Percentiles rank a stretch among this genome's conserved stretches.
Evolutionary conservation across 2,888 invertebrate species (phyloP).

Genomic region (Tipula helvola): DNA sequence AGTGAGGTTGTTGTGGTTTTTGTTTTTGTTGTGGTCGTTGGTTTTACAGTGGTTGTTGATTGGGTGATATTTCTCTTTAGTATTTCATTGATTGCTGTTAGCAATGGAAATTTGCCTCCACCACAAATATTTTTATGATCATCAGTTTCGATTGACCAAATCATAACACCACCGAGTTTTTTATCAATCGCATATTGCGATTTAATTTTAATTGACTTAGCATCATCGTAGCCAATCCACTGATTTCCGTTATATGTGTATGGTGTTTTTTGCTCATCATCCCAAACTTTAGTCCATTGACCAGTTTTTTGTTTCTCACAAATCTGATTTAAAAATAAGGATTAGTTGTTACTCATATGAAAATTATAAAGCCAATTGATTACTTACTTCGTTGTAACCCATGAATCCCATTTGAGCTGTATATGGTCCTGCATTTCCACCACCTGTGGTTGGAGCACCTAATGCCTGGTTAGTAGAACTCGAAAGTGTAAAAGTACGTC

Average conservation of each 20-base stretch:
- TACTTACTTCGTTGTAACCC: conserved; percentile 41
- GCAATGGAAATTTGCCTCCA: conserved; percentile 16
- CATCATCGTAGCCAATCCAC: conserved; percentile 36
- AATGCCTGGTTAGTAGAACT: conserved; percentile 28
- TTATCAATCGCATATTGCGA: conserved; percentile 10
- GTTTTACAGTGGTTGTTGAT: no score
- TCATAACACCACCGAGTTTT: not conserved
- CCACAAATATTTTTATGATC: conserved; percentile 48
- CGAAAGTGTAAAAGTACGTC: conserved; percentile 32
- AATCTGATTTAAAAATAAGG: conserved; percentile 19
- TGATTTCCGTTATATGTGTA: conserved; percentile 30
- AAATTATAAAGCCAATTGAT: not conserved
- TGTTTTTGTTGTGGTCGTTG: no score
- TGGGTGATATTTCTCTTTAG: not conserved
- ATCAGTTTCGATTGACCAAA: not conserved
- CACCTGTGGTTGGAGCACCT: conserved; percentile 35
- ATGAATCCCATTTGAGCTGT: conserved; percentile 38
- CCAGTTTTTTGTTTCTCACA: conserved; percentile 29
- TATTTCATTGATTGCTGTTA: not conserved
- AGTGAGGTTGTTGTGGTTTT: no score
- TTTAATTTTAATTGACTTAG: conserved; percentile 27
- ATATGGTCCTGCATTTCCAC: conserved; percentile 37
- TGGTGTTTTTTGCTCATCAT: conserved; percentile 27
- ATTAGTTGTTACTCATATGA: no score
- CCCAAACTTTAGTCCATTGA: conserved; percentile 26